Base-by-base conservation (phyloP, 30 jellyfish, hydroid and myxozoan species). In the Chironex yamaguchii region DNA sequence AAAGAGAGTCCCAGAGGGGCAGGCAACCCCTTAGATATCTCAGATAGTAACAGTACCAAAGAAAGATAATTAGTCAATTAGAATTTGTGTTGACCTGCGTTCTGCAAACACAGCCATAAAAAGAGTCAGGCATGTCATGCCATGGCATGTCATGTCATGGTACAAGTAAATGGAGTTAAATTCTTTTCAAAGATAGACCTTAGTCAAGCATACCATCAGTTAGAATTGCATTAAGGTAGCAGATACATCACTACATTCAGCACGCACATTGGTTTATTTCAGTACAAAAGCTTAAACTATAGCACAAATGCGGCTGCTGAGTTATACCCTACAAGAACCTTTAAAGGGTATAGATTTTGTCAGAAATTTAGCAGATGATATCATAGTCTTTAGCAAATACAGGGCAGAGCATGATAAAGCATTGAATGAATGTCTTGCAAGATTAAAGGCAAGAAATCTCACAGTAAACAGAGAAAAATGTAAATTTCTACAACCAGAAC, bases 41-140 rank as follows among this genome's bases (percentile, higher is more conserved):
- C 82, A 68, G 71, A 68, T 68, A 68, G 82, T 68, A 28, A 27
- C 82, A 31, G 82, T 33, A 26, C 69, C 82, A 64, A 62, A 49
- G 84, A 49, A 30, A 49, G 89, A 79, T 62, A 66, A 66, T 66
- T 21, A 29, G 81, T 36, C 64, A 6, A 64, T 58, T 4, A 79
- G 88, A 42, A 29, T 58, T 24, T 79, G 90, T 65, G 70, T 79
- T 29, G 90, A 62, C 73, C 62, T 79, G 90, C 30, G 88, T 21
- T 36, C 78, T 0, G 90, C 90, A 58, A 76, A 64, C 62, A 64
- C 62, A 24, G 78, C 78, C 48, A 2, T 64, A 64, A 64, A 24
- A 64, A 64, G 78, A 24, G 78, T 64, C 78, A 22, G 78, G n/a
- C 78, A 64, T 64, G 36, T 64, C 62, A 2, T 64, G 78, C 78